These are phyloP conservation scores for Capreolus pygargus DNA, from an alignment of 2,113 vertebrate genomes.

Conservation along the genomic window DNA sequence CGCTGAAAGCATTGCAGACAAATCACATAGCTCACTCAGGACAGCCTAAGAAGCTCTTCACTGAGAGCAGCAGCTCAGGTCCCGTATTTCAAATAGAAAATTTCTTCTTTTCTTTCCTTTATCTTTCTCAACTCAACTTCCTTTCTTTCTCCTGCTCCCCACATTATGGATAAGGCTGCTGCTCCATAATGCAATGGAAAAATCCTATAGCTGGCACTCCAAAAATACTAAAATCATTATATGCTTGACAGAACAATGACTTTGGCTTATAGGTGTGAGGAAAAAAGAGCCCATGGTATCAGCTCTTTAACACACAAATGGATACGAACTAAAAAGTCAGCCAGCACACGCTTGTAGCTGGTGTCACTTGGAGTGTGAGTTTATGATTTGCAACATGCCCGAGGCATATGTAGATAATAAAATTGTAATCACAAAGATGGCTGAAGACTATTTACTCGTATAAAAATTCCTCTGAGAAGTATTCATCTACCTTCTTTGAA, in stretches of 20 bases:
- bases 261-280: slow-evolving; percentile 36
- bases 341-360: background rate
- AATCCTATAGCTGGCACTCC: background rate
- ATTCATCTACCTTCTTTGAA: slow-evolving; percentile 27
- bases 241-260: slow-evolving; percentile 48
- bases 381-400: slow-evolving; percentile 32
- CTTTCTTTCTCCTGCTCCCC: background rate
- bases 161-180: background rate
- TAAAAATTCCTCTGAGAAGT: slow-evolving; percentile 18
- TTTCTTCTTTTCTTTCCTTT: slow-evolving; percentile 35
- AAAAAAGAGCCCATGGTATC: background rate
- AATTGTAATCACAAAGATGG: slow-evolving; percentile 20
- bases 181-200: background rate
- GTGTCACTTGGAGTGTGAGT: slow-evolving; percentile 39
- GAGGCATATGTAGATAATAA: slow-evolving; percentile 45
- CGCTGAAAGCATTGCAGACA: background rate
- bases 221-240: slow-evolving; percentile 28
- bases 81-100: background rate
- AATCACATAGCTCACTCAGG: background rate
- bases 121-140: background rate
- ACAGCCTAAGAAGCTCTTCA: background rate
- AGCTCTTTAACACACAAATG: slow-evolving; percentile 49
- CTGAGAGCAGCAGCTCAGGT: background rate
- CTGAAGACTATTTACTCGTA: slow-evolving; percentile 13
- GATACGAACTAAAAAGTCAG: slow-evolving; percentile 52